Evolutionary conservation across 2,888 invertebrate genomes (phyloP).

Genomic region (Heterodera filipjevi): DNA sequence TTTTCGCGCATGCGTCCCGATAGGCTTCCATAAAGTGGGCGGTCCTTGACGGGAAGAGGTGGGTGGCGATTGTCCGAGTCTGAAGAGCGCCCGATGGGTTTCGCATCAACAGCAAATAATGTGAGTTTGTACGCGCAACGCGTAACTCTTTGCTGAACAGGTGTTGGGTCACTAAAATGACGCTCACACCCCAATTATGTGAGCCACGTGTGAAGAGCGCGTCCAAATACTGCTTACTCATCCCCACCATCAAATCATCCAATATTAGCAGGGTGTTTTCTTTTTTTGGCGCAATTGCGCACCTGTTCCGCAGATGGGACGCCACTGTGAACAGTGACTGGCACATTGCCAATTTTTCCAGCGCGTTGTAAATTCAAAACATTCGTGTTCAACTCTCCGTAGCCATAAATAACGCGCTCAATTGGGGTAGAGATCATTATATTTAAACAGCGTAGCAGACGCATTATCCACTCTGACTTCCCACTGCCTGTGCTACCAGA

Average conservation of each 20-base stretch:
- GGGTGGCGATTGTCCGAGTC: constrained; percentile 27
- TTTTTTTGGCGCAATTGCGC: no score
- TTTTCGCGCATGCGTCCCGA: constrained; percentile 9
- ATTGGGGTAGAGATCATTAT: no score
- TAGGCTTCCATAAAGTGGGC: constrained; percentile 30
- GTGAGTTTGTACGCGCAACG: constrained; percentile 28
- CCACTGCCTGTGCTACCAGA: constrained; percentile 21
- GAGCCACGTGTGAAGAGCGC: constrained; percentile 32
- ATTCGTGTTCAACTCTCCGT: no score
- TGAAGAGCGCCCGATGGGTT: constrained; percentile 31
- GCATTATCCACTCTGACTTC: constrained; percentile 20
- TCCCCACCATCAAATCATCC: no score
- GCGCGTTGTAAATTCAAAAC: no score
- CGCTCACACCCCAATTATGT: constrained; percentile 31
- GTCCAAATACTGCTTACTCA: no score
- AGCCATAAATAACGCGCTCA: no score
- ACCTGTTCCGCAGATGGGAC: no score
- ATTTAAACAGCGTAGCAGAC: background rate
- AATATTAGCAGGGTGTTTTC: no score
- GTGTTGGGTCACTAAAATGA: constrained; percentile 31
- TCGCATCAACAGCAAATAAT: constrained; percentile 34
- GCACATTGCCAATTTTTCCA: no score
- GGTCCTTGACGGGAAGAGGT: constrained; percentile 29
- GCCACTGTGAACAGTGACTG: no score
- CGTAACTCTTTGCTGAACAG: constrained; percentile 29